These are phyloP conservation scores for Gila robusta DNA, from an alignment of 2,797 vertebrate genomes.

Conservation along the genomic window DNA sequence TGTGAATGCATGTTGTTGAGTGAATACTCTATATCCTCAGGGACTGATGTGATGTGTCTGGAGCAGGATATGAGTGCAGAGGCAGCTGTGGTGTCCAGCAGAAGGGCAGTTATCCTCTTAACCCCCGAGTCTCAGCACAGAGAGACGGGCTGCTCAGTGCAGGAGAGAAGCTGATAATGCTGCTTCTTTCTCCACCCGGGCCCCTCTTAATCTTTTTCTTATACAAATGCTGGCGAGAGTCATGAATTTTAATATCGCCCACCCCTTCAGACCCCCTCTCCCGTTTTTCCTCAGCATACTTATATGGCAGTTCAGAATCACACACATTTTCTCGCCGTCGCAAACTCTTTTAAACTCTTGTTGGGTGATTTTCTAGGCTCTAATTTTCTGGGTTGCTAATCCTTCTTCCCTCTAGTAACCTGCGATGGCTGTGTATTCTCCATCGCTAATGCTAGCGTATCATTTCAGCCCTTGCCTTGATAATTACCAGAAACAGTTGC, in stretches of 20 bases:
- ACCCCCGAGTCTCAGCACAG: conserved; percentile 85
- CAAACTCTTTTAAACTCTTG: conserved; percentile 9
- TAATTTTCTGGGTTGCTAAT: conserved; percentile 44
- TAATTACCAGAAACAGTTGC: conserved; percentile 63
- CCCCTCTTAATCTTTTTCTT: conserved; percentile 80
- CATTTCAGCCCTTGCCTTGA: conserved; percentile 54
- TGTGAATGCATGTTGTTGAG: conserved; percentile 27
- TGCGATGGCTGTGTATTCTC: conserved; percentile 7
- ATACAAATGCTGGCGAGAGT: conserved; percentile 92
- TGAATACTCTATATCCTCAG: conserved; percentile 53
- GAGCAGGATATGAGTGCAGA: conserved; percentile 50
- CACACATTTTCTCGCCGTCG: conserved; percentile 4
- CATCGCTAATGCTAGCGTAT: conserved; percentile 54
- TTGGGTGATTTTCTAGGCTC: conserved; percentile 8
- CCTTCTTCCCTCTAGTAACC: conserved; percentile 23
- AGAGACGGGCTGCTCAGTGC: conserved; percentile 73
- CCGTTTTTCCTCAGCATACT: conserved; percentile 45
- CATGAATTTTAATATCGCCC: conserved; percentile 91
- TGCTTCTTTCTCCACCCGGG: conserved; percentile 48
- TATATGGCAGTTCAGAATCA: conserved; percentile 30
- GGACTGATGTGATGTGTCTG: conserved; percentile 48
- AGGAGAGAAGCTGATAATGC: conserved; percentile 60
- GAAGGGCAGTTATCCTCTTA: conserved; percentile 90
- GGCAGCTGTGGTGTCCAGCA: conserved; percentile 75
- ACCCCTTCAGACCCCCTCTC: conserved; percentile 27